A percentile compares a stretch with the other conserved stretches of the same genome.
Evolutionary conservation across 2,113 vertebrate species (phyloP).

Genomic region (Neotoma lepida): DNA sequence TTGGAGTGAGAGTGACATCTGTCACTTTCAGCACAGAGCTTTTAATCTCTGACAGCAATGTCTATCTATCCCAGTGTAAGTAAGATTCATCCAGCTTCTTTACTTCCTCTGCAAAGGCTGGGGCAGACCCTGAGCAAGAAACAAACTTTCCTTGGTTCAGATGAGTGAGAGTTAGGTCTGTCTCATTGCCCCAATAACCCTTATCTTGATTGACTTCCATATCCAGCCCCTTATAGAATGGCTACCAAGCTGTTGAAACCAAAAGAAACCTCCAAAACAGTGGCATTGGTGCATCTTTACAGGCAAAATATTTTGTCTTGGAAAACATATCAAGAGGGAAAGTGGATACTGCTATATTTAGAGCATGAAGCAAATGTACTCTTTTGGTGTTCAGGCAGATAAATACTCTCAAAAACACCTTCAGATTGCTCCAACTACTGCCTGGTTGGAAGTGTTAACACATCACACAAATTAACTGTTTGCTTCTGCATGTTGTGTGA

Average conservation of each 20-base stretch:
- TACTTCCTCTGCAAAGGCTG: not conserved
- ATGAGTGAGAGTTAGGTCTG: not conserved
- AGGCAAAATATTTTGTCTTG: slow-evolving; percentile 68
- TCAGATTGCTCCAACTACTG: slow-evolving; percentile 26
- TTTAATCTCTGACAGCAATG: not conserved
- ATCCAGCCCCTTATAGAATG: not conserved
- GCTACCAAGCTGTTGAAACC: not conserved
- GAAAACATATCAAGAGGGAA: slow-evolving; percentile 30
- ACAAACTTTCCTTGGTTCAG: not conserved
- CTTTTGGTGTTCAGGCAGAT: slow-evolving; percentile 31
- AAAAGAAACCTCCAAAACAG: slow-evolving; percentile 12
- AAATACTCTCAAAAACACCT: slow-evolving; percentile 43
- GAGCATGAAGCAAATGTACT: slow-evolving; percentile 30
- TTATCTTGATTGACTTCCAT: not conserved
- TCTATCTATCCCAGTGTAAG: not conserved
- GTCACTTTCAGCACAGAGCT: fast-evolving
- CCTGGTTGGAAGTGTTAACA: not conserved
- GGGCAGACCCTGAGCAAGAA: not conserved
- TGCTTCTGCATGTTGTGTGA: not conserved
- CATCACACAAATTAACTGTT: not conserved
- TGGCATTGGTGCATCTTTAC: slow-evolving; percentile 12
- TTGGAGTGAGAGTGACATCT: not conserved
- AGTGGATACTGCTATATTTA: slow-evolving; percentile 48
- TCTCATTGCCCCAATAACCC: not conserved
- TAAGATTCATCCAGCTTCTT: not conserved